Base-by-base conservation (phyloP, 2,113 vertebrate genomes). In the Microtus pennsylvanicus region DNA sequence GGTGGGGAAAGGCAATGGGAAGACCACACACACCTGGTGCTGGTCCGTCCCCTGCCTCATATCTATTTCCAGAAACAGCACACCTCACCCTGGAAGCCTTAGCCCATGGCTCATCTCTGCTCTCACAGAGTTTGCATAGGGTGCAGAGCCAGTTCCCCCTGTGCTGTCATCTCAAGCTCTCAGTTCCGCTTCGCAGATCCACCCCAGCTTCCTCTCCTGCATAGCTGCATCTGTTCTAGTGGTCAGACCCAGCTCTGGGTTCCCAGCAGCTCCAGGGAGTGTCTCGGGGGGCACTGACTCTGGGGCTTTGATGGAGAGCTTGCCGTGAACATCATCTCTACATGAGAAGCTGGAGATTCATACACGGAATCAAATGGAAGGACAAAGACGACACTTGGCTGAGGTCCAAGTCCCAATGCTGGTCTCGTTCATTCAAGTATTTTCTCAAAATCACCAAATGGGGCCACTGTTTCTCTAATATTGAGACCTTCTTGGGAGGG, bases 1-100 rank as follows among this genome's bases (percentile, higher is more conserved):
- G 22, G 16, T 47, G 61, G 88, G 47, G 70, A 77, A 94, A 67
- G 75, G 77, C 69, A 22, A 2, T 4, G 42, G 0, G 6, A 69
- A 70, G 61, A 86, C 86, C 78, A 61, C 96, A 98, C 97, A 97
- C 97, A 98, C 98, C 98, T 98, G 97, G 72, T 96, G 96, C 94
- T 7, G 45, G 16, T 35, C 97, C 69, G 26, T 80, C 42, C 76
- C 96, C 97, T 88, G 96, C 96, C 94, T 94, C 19, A 75, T 0
- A 96, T 95, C 65, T 95, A 81, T 35, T 89, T 92, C 91, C 95
- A 98, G 95, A 72, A 94, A 94, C 16, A 3, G 95, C 74, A 2
- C 0, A 0, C 30, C 94, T 2, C 2, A 70, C 80, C 87, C n/a
- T 80, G 87, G 97, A 98, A 97, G 95, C 45, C 67, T 96, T 90